Percentiles rank a stretch among this genome's conserved stretches.
Conservation (phyloP, 1,140 invertebrate genomes). For the Paraescarpia echinospica region DNA sequence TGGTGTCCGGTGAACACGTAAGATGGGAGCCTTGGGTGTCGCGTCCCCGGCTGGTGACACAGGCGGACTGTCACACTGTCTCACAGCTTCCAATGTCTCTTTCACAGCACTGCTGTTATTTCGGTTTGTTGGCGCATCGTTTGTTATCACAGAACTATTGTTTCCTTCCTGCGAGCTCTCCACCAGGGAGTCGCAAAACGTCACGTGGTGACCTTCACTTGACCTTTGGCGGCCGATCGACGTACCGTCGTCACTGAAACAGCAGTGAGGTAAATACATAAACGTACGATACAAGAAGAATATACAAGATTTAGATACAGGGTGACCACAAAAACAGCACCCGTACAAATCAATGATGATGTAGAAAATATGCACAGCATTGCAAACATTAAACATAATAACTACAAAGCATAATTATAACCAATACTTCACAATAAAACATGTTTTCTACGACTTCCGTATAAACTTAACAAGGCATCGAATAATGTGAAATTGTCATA, state of each 20-base stretch:
- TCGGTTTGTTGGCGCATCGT: neutral
- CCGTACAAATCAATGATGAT: no score
- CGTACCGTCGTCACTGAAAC: neutral
- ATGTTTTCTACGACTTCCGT: no score
- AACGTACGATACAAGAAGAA: neutral
- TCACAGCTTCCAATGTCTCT: neutral
- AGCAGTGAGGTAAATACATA: neutral
- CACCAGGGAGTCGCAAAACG: neutral
- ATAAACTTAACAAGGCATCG: no score
- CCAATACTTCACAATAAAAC: no score
- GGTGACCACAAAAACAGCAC: no score
- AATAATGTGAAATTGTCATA: no score
- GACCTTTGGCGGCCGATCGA: conserved; percentile 2
- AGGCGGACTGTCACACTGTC: neutral
- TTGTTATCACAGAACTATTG: neutral
- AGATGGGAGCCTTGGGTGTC: neutral
- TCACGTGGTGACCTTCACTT: neutral
- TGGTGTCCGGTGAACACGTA: neutral
- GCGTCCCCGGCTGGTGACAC: neutral
- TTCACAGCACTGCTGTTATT: neutral
- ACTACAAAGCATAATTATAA: no score
- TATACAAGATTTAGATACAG: neutral
- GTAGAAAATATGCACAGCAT: no score
- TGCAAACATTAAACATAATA: no score
- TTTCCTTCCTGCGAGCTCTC: neutral